Evolutionary conservation across 1,140 invertebrate genomes (phyloP).

Genomic region (Aphaenogaster rudis): DNA sequence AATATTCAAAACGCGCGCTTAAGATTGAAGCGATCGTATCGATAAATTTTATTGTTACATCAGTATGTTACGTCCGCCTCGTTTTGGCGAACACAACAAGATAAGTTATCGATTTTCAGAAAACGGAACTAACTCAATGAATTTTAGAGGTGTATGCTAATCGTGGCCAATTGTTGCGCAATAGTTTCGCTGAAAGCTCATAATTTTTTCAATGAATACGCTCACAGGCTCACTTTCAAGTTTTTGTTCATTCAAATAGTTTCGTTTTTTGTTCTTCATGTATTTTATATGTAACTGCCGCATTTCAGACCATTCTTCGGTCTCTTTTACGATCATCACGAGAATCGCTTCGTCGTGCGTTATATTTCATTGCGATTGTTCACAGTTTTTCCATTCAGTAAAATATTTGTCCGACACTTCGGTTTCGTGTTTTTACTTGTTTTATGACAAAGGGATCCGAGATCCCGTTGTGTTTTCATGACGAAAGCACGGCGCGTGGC

Average conservation of each 20-base stretch:
- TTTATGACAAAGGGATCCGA: neutral
- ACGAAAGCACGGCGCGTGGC: neutral
- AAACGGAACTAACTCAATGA: neutral
- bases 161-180: neutral
- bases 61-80: neutral
- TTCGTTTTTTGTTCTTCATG: neutral
- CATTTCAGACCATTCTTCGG: neutral
- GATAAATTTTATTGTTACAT: neutral
- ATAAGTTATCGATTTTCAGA: neutral
- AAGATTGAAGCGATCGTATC: neutral
- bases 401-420: neutral
- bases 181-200: neutral
- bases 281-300: neutral
- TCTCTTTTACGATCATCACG: neutral
- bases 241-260: neutral
- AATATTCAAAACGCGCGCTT: neutral
- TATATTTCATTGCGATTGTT: neutral
- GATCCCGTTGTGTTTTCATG: neutral
- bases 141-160: neutral
- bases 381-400: neutral
- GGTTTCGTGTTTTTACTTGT: neutral
- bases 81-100: neutral
- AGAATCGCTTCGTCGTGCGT: neutral
- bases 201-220: neutral
- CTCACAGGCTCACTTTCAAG: neutral